These are phyloP conservation scores for Melangyna quadrimaculata DNA, from an alignment of 2,888 invertebrate species.

Conservation along the genomic window DNA sequence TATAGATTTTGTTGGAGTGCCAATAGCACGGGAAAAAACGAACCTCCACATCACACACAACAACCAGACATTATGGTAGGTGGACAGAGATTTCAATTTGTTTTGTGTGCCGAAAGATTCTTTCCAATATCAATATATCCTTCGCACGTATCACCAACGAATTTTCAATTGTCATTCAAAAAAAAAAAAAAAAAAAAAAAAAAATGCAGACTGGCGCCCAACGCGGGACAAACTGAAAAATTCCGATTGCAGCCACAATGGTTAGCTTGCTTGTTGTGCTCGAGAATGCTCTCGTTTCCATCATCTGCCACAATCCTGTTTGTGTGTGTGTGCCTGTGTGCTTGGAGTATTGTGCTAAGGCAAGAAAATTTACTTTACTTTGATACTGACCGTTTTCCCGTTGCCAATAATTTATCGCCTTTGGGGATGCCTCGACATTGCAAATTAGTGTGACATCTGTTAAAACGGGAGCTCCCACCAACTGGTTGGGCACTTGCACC, in stretches of 20 bases:
- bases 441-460: slow-evolving; percentile 92
- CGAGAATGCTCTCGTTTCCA: slow-evolving; percentile 1
- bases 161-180: slow-evolving; percentile 45
- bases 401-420: slow-evolving; percentile 97
- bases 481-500: slow-evolving; percentile 96
- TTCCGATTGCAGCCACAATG: slow-evolving; percentile 49
- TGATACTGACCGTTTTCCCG: slow-evolving; percentile 89
- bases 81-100: slow-evolving; percentile 57
- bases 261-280: not conserved
- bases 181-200: not conserved
- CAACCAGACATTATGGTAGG: slow-evolving; percentile 12
- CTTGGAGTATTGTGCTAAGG: slow-evolving; percentile 15
- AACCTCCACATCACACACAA: not conserved
- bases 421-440: slow-evolving; percentile 95
- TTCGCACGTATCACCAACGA: slow-evolving; percentile 56
- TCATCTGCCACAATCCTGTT: slow-evolving; percentile 2
- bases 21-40: slow-evolving; percentile 18
- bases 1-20: not conserved
- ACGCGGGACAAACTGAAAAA: slow-evolving; percentile 37
- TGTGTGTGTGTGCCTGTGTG: not conserved
- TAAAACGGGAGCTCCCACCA: slow-evolving; percentile 93
- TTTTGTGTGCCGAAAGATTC: slow-evolving; percentile 47
- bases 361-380: slow-evolving; percentile 65
- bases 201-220: slow-evolving; percentile 29
- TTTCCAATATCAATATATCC: slow-evolving; percentile 61